phyloP scores from a whole-genome alignment of 2,113 vertebrate species.

The Poicephalus gulielmi region DNA sequence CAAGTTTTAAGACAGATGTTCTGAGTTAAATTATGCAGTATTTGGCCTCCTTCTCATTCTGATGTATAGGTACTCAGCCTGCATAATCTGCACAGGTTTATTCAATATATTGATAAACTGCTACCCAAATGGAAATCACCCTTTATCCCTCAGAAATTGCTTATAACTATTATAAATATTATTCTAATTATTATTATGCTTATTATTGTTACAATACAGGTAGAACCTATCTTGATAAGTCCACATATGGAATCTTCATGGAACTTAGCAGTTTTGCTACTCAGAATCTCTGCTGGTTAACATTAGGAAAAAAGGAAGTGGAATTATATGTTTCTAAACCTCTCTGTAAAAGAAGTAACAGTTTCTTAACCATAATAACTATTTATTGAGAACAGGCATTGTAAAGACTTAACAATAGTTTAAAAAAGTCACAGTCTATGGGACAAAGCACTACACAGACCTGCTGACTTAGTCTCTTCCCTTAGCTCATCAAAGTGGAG shows the following conservation, averaged over 20 bases:
- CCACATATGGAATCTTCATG: not conserved
- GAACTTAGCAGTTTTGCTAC: not conserved
- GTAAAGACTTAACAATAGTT: not conserved
- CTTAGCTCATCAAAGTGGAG: not conserved
- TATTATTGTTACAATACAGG: not conserved
- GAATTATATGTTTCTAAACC: not conserved
- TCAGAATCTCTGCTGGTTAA: not conserved
- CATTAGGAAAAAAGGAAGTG: not conserved
- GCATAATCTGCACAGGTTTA: not conserved
- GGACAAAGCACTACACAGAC: not conserved
- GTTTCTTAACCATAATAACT: not conserved
- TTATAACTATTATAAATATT: not conserved
- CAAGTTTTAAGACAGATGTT: not conserved
- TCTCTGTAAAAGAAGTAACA: not conserved
- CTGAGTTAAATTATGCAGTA: not conserved
- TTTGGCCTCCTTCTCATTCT: not conserved
- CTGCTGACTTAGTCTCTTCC: not conserved
- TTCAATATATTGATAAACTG: not conserved
- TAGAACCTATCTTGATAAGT: not conserved
- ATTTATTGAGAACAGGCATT: not conserved
- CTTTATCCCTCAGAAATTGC: not conserved
- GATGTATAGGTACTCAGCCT: not conserved
- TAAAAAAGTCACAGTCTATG: not conserved
- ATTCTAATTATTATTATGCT: not conserved
- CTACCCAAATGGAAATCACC: not conserved